Evolutionary conservation across 1,140 invertebrate species (phyloP).

Genomic region (Zophobas atratus): DNA sequence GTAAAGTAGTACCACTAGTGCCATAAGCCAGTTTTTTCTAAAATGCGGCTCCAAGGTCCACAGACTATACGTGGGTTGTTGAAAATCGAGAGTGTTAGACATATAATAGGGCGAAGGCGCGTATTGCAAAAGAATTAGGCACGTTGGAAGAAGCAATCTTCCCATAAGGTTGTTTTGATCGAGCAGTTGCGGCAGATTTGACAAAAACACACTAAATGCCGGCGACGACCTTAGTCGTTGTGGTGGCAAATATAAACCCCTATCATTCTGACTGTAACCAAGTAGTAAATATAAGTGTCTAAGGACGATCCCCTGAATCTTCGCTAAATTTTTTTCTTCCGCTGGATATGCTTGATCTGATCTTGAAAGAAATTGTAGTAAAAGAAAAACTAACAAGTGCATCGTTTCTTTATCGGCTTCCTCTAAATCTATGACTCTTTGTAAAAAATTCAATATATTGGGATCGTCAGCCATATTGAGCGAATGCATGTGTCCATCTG

Average conservation of each 20-base stretch:
- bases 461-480: slow-evolving; percentile 81
- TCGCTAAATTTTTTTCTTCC: slow-evolving; percentile 85
- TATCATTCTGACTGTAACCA: slow-evolving; percentile 95
- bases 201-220: slow-evolving; percentile 96
- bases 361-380: slow-evolving; percentile 95
- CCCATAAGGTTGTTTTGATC: slow-evolving; percentile 96
- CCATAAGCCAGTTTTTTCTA: slow-evolving; percentile 92
- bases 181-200: slow-evolving; percentile 92
- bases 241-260: slow-evolving; percentile 92
- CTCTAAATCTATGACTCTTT: slow-evolving; percentile 91
- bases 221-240: slow-evolving; percentile 88
- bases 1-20: slow-evolving; percentile 95
- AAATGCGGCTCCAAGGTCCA: slow-evolving; percentile 90
- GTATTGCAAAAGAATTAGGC: slow-evolving; percentile 90
- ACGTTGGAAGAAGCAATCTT: slow-evolving; percentile 86
- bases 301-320: slow-evolving; percentile 90
- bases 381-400: slow-evolving; percentile 93
- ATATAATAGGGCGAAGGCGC: slow-evolving; percentile 83
- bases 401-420: slow-evolving; percentile 97
- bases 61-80: slow-evolving; percentile 83
- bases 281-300: slow-evolving; percentile 91
- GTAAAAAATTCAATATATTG: slow-evolving; percentile 78
- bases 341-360: slow-evolving; percentile 84
- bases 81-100: slow-evolving; percentile 69
- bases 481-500: slow-evolving; percentile 86